Conservation (phyloP, 2,113 vertebrate species). For the Phyllostomus discolor region DNA sequence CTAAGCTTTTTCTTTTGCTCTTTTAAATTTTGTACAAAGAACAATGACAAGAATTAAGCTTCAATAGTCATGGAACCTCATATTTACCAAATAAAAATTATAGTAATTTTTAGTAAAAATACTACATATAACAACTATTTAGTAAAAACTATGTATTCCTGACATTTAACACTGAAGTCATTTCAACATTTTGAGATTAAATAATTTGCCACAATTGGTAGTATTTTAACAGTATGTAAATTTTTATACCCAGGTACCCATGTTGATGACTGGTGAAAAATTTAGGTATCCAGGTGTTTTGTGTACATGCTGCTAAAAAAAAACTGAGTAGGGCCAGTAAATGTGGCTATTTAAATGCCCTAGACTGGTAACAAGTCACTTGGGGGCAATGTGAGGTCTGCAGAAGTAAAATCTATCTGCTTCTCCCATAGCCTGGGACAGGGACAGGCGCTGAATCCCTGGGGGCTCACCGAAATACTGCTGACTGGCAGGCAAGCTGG, state of each 20-base stretch:
- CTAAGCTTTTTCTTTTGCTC: background rate
- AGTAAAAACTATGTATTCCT: background rate
- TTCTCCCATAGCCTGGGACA: background rate
- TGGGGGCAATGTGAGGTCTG: conserved; percentile 49
- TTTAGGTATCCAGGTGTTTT: background rate
- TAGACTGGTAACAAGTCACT: conserved; percentile 41
- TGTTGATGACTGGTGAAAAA: background rate
- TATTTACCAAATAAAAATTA: background rate
- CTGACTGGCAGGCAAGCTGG: background rate
- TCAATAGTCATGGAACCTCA: background rate
- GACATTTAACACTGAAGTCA: conserved; percentile 61
- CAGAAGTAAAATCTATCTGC: conserved; percentile 28
- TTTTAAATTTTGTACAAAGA: conserved; percentile 51
- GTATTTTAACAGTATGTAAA: background rate
- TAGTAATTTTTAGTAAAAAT: no score
- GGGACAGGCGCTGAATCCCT: background rate
- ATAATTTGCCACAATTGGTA: background rate
- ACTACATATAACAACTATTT: no score
- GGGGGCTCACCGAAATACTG: background rate
- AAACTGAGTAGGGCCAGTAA: background rate
- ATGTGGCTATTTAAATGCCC: background rate
- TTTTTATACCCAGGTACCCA: background rate
- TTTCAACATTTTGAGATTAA: conserved; percentile 29
- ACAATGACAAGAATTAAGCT: background rate
- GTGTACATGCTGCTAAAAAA: background rate